Evolutionary conservation across 2,113 vertebrate species (phyloP), one percentile per base, ranked within the genome.

Genomic region (Noturus placidus): DNA sequence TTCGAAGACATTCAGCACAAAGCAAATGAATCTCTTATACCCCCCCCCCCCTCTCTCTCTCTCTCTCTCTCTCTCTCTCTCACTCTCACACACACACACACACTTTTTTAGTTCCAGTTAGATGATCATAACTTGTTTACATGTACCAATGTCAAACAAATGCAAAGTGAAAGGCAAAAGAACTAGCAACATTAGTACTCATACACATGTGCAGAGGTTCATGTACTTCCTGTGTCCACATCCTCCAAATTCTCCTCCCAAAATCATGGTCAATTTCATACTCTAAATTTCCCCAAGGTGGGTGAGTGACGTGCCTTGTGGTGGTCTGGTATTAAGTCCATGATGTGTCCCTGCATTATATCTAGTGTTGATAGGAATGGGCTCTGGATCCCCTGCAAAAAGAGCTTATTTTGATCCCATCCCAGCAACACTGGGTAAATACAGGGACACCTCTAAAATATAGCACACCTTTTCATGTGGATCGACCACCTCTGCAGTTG

Each of bases 1-100:
- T 67, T 35, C 27, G 70, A 76, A 84, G 74, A 15, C 77, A 56
- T 69, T 81, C 77, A 56, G 56, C 50, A 79, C 86, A 52, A 69
- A 65, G 22, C 78, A 82, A 84, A 80, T 65, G 42, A 69, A 87
- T 90, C 84, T 86, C 63, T 69, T 54, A 82, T 30, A 79, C 27
- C 30, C 46, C 56, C 9, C 35, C 13, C 27, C n/a, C 52, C 5
- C 67, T 57, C 52, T 10, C 19, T 25, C 15, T 30, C 42, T 17
- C 65, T n/a, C 19, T 50, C 15, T 69, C 42, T 42, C 42, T 42
- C 42, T 42, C 42, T 42, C 42, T 7, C 42, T 46, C 42, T 46
- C 42, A 7, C 42, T 46, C 42, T 46, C 5, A 46, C 42, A 46
- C 42, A 46, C 46, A 50, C 46, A 50, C 46, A 50, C 46, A 50